phyloP scores from a whole-genome alignment of 2,888 invertebrate species.

The Craniophora ligustri region DNA sequence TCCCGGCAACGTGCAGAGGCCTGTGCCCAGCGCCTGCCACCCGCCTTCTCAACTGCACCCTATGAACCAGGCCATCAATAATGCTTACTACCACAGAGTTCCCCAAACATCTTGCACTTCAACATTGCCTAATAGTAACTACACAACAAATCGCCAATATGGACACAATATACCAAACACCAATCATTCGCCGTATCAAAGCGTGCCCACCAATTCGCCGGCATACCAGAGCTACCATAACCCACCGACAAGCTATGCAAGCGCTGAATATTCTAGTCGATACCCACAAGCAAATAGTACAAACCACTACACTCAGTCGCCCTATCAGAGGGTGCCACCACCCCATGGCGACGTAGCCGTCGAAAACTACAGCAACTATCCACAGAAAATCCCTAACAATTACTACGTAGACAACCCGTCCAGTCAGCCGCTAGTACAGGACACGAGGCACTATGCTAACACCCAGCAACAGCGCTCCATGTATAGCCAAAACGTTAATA shows the following conservation, averaged over 20 bases:
- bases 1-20: conserved; percentile 68
- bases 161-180: conserved; percentile 63
- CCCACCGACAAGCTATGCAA: conserved; percentile 85
- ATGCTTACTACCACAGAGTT: conserved; percentile 81
- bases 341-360: conserved; percentile 84
- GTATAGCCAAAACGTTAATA: conserved; percentile 72
- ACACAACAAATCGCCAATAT: conserved; percentile 70
- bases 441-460: conserved; percentile 75
- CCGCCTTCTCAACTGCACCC: conserved; percentile 77
- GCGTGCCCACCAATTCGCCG: conserved; percentile 82
- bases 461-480: conserved; percentile 73
- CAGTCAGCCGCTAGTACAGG: conserved; percentile 64
- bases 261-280: conserved; percentile 86
- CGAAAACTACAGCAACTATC: conserved; percentile 78
- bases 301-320: conserved; percentile 78
- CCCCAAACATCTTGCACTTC: conserved; percentile 70
- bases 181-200: conserved; percentile 81
- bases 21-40: conserved; percentile 78
- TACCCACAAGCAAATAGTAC: conserved; percentile 77
- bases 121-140: conserved; percentile 63
- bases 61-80: conserved; percentile 73
- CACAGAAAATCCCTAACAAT: conserved; percentile 75
- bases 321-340: conserved; percentile 90
- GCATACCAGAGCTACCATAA: conserved; percentile 84
- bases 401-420: conserved; percentile 74